Percentiles rank a stretch among this genome's conserved stretches.
phyloP scores from a whole-genome alignment of 2,888 invertebrate genomes.

The Melanophora roralis region DNA sequence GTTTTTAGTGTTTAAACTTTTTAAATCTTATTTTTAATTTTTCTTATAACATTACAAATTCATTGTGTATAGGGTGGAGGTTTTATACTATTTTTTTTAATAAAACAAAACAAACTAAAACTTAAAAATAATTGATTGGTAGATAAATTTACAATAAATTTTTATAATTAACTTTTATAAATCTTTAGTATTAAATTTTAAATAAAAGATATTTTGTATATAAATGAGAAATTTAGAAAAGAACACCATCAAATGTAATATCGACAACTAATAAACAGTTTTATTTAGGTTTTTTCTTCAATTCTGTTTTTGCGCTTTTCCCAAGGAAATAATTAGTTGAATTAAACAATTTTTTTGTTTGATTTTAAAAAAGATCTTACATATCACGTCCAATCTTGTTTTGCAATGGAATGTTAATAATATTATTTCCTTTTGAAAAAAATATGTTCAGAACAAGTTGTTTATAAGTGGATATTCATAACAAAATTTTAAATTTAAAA shows the following conservation, averaged over 20 bases:
- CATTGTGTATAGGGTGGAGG: constrained; percentile 69
- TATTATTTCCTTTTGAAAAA: constrained; percentile 12
- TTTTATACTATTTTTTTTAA: constrained; percentile 34
- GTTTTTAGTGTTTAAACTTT: constrained; percentile 45
- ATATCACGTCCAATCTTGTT: constrained; percentile 54
- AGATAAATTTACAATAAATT: constrained; percentile 38
- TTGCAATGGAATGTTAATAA: constrained; percentile 54
- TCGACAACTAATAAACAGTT: constrained; percentile 33
- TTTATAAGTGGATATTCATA: no score
- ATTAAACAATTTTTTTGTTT: constrained; percentile 27
- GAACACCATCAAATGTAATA: no score
- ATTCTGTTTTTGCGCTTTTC: not conserved
- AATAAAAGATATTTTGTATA: not conserved
- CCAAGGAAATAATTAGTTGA: constrained; percentile 22
- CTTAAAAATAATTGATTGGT: constrained; percentile 45
- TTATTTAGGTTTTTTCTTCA: constrained; percentile 28
- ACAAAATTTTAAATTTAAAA: no score
- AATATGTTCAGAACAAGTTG: no score
- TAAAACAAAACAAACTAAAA: constrained; percentile 51
- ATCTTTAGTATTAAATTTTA: constrained; percentile 25
- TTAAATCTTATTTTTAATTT: constrained; percentile 32
- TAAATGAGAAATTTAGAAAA: constrained; percentile 17
- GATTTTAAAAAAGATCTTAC: constrained; percentile 38
- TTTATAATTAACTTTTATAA: constrained; percentile 22
- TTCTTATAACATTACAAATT: constrained; percentile 71